These are phyloP conservation scores for Eupleurogrammus muticus DNA, from an alignment of 2,797 vertebrate species.

Conservation along the genomic window DNA sequence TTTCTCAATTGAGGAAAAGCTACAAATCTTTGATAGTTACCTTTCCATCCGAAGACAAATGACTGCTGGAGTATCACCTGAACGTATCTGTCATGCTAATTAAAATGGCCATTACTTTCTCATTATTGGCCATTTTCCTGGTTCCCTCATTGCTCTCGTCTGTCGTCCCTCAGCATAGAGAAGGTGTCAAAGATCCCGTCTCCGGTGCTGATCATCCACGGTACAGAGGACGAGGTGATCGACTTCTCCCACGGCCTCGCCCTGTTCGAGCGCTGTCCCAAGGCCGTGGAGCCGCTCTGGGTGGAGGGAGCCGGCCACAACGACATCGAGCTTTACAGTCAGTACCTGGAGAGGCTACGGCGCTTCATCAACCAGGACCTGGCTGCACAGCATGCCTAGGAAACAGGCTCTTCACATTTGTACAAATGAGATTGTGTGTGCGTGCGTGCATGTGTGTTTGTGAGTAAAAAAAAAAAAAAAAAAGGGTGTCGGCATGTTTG, in stretches of 20 bases:
- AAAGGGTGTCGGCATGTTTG: conserved; percentile 48
- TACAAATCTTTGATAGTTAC: not conserved
- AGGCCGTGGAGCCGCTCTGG: conserved; percentile 98
- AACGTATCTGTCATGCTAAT: not conserved
- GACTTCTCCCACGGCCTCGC: conserved; percentile 98
- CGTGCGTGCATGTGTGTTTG: conserved; percentile 31
- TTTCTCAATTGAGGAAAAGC: conserved; percentile 1
- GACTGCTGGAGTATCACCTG: not conserved
- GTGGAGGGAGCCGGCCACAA: conserved; percentile 98
- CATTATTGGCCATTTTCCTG: not conserved
- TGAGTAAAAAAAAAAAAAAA: too few relatives aligned
- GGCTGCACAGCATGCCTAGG: conserved; percentile 89
- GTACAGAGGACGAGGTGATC: conserved; percentile 98
- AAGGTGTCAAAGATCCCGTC: conserved; percentile 98
- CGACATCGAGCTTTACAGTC: conserved; percentile 99
- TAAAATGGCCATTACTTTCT: not conserved
- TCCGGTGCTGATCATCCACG: conserved; percentile 97
- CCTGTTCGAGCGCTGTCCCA: conserved; percentile 96
- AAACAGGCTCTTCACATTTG: conserved; percentile 60
- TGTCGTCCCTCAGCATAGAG: conserved; percentile 89
- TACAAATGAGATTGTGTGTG: conserved; percentile 45
- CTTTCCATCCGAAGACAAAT: not conserved
- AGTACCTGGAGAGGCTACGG: conserved; percentile 97
- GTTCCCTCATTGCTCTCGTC: not conserved
- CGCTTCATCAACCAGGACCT: conserved; percentile 98